Base-by-base conservation (phyloP, 2,888 invertebrate species). In the Ceriagrion tenellum region DNA sequence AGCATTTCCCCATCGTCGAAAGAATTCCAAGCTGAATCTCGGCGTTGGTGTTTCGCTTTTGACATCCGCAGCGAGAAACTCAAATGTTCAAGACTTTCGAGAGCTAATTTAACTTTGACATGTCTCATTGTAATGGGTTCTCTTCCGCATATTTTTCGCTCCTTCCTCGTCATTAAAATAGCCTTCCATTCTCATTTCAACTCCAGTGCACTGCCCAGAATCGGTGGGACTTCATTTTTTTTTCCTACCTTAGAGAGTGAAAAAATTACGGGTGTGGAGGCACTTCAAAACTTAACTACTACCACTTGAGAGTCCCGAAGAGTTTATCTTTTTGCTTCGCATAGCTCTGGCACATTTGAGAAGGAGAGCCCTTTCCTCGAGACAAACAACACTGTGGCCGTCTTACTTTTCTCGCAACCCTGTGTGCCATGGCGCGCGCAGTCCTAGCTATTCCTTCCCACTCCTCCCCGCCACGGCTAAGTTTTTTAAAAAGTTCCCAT, bases 401-500 rank as follows among this genome's bases (percentile, higher is more conserved):
- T 18, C 81, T 47, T 16, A 59, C 59, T 16, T 81, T 81, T 81
- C 81, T 35, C 35, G 6, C 81, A 16, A 35, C 35, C 35, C 35
- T 35, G 81, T 81, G 81, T 26, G n/a, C 35, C 26, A 4, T 59
- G 13, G 18, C 13, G 16, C 81, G 81, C n/a, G 30, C 81, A 81
- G 59, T 59, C 30, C 81, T 81, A 13, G 20, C 30, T 81, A 35
- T 81, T 35, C 35, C 81, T 81, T 35, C 35, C 47, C 8, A 47
- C 47, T 47, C 47, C 47, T 35, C 35, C 81, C 10, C 3, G 69
- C 26, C 47, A 3, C 59, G 4, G 30, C 81, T 35, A 81, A 81
- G 81, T 81, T 81, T 81, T 81, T 81, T 81, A 81, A 81, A 81
- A 81, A 81, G 35, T 35, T 26, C 74, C 35, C 81, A 16, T 81